Percentiles rank a stretch among this genome's conserved stretches.
These are phyloP conservation scores for Caenorhabditis brenneri DNA, from an alignment of 1,140 invertebrate species.

Conservation along the genomic window DNA sequence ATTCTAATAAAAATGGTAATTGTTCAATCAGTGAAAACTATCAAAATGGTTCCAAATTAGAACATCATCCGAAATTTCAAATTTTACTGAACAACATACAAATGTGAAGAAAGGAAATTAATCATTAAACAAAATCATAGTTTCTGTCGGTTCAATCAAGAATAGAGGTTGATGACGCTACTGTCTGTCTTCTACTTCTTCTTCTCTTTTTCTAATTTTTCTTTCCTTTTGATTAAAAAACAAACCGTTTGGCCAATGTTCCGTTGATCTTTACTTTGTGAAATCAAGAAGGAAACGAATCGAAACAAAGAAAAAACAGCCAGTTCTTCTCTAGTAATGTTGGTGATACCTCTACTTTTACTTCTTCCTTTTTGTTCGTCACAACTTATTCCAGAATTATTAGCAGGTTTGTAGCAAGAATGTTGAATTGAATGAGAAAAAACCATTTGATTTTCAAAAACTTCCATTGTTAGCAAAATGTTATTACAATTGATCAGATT, in stretches of 20 bases:
- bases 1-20: no score
- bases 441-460: no score
- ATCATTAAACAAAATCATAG: background rate
- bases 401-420: background rate
- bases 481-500: no score
- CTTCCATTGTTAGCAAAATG: no score
- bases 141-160: background rate
- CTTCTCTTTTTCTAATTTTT: background rate
- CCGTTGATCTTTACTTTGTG: slow-evolving; percentile 11
- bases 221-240: background rate
- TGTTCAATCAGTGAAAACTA: no score
- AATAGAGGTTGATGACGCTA: background rate
- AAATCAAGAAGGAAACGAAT: background rate
- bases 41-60: no score
- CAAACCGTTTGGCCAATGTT: slow-evolving; percentile 30
- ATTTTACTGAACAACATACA: no score
- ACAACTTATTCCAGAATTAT: slow-evolving; percentile 7
- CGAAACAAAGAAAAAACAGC: background rate
- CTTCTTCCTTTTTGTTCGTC: background rate
- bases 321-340: background rate
- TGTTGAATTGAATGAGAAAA: no score
- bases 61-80: no score
- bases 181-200: slow-evolving; percentile 5
- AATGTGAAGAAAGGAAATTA: background rate
- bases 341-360: background rate